Evolutionary conservation across 2,113 vertebrate species (phyloP), one percentile per base, ranked within the genome.

Genomic region (Mobula hypostoma): DNA sequence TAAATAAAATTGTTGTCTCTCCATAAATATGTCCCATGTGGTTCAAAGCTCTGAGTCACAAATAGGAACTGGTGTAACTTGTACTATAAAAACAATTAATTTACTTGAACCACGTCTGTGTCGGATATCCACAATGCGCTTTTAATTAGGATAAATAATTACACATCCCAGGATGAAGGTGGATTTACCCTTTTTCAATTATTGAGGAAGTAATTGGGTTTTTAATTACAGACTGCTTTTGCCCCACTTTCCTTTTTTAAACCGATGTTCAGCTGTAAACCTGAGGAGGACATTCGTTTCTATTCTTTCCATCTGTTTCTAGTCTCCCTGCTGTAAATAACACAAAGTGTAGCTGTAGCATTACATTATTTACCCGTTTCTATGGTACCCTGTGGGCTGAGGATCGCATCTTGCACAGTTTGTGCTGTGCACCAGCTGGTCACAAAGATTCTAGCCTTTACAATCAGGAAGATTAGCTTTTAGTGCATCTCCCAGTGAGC

Each of bases 171-270:
- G 61, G 85, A 90, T 90, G 70, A 93, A 74, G 68, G 48, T 93
- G 91, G 91, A 93, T 72, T 93, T 72, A 70, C 8, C 68, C 40
- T 72, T 68, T 40, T 74, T 93, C 66, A 72, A 93, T 93, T 56
- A 93, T 93, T 74, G 91, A 74, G 40, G 91, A 74, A 93, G 91
- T 93, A 93, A 93, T 93, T 93, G 91, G 91, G 74, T 93, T 93
- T 93, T 93, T 93, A 93, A 93, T 93, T 93, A 70, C 91, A 56
- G 91, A 48, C 91, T 93, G 91, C 40, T 93, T 93, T 93, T 93
- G 91, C 40, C 24, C 40, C 24, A 40, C 68, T 72, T 93, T 74
- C 90, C 74, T 3, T 24, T 93, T 93, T 74, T 24, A 56, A 93
- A 93, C 11, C 36, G 2, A 12, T 76, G 40, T 76, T 74, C 56